These are phyloP conservation scores for Anthopleura sola DNA, from an alignment of 64 coral and sea anemone species.

Conservation along the genomic window DNA sequence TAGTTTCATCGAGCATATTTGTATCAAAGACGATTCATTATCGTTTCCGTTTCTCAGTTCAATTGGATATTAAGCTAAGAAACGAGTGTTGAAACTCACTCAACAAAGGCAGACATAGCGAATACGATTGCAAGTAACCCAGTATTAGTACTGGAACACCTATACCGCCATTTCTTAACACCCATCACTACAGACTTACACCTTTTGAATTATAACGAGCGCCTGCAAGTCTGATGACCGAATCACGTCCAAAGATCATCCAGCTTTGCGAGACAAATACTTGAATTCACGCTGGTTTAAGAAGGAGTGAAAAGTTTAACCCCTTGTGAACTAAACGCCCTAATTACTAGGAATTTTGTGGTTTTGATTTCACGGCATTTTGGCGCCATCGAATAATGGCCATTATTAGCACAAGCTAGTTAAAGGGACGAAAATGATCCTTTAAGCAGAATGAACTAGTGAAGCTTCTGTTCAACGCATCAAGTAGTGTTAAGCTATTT, in stretches of 20 bases:
- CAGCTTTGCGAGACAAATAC: conserved; percentile 3
- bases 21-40: neutral
- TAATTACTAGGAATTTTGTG: conserved; percentile 8
- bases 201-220: neutral
- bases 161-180: neutral
- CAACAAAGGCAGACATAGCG: neutral
- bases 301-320: conserved; percentile 10
- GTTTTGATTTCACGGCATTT: neutral
- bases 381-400: neutral
- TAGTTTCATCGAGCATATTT: too few relatives aligned
- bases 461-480: neutral
- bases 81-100: neutral
- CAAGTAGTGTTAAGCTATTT: conserved; percentile 5
- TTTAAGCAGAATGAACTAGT: neutral
- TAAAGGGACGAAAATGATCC: neutral
- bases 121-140: neutral
- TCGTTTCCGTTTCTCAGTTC: neutral
- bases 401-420: neutral
- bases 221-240: conserved; percentile 23
- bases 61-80: neutral
- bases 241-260: conserved; percentile 1
- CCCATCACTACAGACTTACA: neutral
- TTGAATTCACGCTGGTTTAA: neutral
- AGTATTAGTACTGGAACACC: neutral
- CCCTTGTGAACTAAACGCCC: conserved; percentile 6